Conservation (phyloP, 1,140 invertebrate species). For the Bombus superbus region DNA sequence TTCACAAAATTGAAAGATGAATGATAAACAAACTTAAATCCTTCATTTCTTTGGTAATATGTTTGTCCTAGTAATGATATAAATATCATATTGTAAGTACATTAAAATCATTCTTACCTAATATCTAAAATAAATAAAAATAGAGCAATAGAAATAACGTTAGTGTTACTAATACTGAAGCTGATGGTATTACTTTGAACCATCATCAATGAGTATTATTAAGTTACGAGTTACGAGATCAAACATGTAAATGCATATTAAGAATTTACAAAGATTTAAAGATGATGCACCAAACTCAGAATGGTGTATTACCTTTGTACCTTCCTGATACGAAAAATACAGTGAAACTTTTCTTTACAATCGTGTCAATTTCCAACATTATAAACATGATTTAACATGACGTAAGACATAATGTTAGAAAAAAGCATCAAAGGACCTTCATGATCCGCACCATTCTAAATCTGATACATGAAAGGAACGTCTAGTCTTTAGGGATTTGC, state of each 20-base stretch:
- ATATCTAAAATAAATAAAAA: background rate
- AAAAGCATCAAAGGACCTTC: slow-evolving; percentile 32
- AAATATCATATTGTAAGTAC: background rate
- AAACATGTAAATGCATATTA: slow-evolving; percentile 39
- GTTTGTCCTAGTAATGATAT: slow-evolving; percentile 11
- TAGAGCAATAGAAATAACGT: background rate
- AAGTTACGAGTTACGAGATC: slow-evolving; percentile 47
- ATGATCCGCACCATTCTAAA: slow-evolving; percentile 30
- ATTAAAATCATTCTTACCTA: slow-evolving; percentile 3
- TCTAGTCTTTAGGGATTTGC: slow-evolving; percentile 28
- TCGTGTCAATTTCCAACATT: slow-evolving; percentile 8
- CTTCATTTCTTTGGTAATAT: background rate
- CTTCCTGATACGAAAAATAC: slow-evolving; percentile 18
- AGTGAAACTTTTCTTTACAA: background rate
- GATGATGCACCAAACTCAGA: slow-evolving; percentile 46
- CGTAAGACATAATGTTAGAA: slow-evolving; percentile 1
- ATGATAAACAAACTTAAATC: background rate
- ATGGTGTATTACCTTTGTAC: slow-evolving; percentile 10
- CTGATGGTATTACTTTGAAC: slow-evolving; percentile 25
- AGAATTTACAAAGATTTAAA: slow-evolving; percentile 42
- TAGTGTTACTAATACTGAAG: slow-evolving; percentile 39
- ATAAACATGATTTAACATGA: slow-evolving; percentile 16
- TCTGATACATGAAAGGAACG: slow-evolving; percentile 55
- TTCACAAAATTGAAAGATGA: background rate
- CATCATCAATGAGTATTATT: slow-evolving; percentile 47